Percentiles rank a stretch among this genome's conserved stretches.
These are phyloP conservation scores for Carposina sasakii DNA, from an alignment of 1,140 invertebrate genomes.

Conservation along the genomic window DNA sequence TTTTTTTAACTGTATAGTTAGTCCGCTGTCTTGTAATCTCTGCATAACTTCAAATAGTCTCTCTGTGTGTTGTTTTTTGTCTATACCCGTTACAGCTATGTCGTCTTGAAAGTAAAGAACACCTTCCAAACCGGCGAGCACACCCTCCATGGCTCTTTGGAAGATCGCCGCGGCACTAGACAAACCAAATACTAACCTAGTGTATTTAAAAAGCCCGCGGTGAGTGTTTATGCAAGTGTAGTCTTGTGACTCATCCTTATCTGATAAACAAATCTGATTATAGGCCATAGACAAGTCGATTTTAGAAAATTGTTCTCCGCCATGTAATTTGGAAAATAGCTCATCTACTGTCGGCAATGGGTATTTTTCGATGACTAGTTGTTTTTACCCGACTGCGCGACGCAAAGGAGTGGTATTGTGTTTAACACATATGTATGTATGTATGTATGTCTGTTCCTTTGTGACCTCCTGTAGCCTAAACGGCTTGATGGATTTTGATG, in stretches of 20 bases:
- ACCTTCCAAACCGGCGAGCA: not conserved
- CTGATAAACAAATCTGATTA: not conserved
- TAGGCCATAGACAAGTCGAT: not conserved
- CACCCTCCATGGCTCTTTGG: not conserved
- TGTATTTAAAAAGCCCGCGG: not conserved
- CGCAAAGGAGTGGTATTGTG: no score
- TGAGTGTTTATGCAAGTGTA: not conserved
- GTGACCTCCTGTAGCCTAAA: no score
- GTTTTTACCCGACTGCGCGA: no score
- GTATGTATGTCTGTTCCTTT: no score
- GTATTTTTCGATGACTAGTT: not conserved
- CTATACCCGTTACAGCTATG: not conserved
- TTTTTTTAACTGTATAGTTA: not conserved
- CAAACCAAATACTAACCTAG: not conserved
- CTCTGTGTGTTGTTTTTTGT: not conserved
- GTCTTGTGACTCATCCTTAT: not conserved
- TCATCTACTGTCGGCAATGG: not conserved
- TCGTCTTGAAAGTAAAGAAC: not conserved
- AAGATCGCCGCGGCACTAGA: not conserved
- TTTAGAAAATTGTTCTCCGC: not conserved
- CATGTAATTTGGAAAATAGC: not conserved
- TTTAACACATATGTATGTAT: no score
- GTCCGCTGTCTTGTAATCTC: not conserved
- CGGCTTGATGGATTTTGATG: no score
- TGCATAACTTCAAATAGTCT: not conserved